Evolutionary conservation across 2,113 vertebrate genomes (phyloP).

Genomic region (Pimephales promelas): DNA sequence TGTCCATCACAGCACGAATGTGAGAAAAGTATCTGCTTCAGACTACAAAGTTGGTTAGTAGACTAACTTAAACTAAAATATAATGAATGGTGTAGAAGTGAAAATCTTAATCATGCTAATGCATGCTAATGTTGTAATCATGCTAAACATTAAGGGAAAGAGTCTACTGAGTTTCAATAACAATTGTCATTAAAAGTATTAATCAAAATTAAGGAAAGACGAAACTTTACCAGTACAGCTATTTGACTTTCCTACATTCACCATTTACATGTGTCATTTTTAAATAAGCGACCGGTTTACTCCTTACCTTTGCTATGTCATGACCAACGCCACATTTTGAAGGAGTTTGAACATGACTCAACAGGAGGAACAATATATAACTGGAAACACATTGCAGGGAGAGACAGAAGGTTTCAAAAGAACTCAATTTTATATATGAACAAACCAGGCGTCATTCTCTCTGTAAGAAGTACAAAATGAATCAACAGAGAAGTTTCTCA

Average conservation of each 20-base stretch:
- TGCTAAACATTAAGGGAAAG: neutral
- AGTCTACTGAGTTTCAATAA: neutral
- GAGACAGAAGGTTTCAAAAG: neutral
- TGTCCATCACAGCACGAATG: slow-evolving; percentile 19
- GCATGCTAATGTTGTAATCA: too few relatives aligned
- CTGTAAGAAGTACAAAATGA: neutral
- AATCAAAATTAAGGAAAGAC: neutral
- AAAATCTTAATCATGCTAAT: too few relatives aligned
- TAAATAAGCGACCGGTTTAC: neutral
- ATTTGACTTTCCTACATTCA: neutral
- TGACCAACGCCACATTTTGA: neutral
- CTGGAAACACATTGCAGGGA: neutral
- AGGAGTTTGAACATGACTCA: slow-evolving; percentile 18
- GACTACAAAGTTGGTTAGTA: neutral
- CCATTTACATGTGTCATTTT: neutral
- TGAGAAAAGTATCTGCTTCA: slow-evolving; percentile 14
- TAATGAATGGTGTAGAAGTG: too few relatives aligned
- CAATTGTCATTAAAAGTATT: too few relatives aligned
- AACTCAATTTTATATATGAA: neutral
- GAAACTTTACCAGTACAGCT: neutral
- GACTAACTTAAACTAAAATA: neutral
- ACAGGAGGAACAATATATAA: neutral
- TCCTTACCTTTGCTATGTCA: neutral
- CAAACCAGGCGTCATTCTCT: neutral
- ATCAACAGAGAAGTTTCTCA: slow-evolving; percentile 32